Percentiles rank a stretch among this genome's conserved stretches.
Conservation (phyloP, 2,888 invertebrate species). For the Timema podura region DNA sequence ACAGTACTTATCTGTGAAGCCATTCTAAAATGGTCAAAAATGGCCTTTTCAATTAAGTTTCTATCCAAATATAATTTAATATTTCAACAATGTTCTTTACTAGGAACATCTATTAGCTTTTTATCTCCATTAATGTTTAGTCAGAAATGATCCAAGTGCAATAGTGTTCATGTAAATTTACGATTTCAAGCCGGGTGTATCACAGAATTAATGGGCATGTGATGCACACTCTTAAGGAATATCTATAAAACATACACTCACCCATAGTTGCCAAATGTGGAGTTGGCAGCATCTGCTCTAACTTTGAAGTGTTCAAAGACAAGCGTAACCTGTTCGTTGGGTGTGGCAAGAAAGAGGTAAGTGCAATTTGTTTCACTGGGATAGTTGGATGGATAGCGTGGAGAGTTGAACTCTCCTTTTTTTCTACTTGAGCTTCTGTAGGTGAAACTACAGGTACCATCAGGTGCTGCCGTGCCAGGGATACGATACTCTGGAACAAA, state of each 20-base stretch:
- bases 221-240: no score
- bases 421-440: slow-evolving; percentile 84
- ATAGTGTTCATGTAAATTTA: no score
- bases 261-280: slow-evolving; percentile 72
- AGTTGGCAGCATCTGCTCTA: slow-evolving; percentile 73
- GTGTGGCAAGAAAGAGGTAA: slow-evolving; percentile 80
- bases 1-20: no score
- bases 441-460: slow-evolving; percentile 86
- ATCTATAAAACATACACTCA: slow-evolving; percentile 42
- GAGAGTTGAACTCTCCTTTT: slow-evolving; percentile 91
- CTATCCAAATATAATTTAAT: no score
- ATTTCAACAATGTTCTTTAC: no score
- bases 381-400: slow-evolving; percentile 94
- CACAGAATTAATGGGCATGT: no score
- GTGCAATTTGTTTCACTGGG: slow-evolving; percentile 93
- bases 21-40: no score
- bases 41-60: no score
- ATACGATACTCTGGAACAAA: slow-evolving; percentile 77
- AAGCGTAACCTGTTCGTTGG: slow-evolving; percentile 84
- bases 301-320: slow-evolving; percentile 91
- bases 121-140: no score
- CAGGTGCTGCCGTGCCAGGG: slow-evolving; percentile 89
- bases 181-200: no score
- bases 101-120: no score
- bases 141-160: no score